Evolutionary conservation across 1,140 invertebrate genomes (phyloP), one percentile per base, ranked within the genome.

Genomic region (Elysia chlorotica): DNA sequence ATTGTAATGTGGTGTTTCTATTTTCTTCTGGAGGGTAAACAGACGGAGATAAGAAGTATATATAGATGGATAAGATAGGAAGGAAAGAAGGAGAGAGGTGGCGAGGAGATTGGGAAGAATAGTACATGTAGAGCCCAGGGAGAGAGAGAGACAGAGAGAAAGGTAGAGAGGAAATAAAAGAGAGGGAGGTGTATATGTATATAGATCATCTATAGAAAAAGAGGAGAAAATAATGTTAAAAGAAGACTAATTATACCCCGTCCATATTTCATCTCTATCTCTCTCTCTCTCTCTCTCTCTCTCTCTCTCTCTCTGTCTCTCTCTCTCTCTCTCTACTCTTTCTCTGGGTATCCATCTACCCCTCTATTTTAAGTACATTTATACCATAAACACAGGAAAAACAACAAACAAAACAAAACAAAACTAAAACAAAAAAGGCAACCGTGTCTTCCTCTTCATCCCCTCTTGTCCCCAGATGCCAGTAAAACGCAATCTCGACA

Each of bases 301-400:
- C 59, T 72, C 28, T 65, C 62, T 72, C 61, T 65, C 62, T 65
- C 38, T 65, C 71, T 72, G 35, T 65, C 41, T 72, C 10, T 72
- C 62, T 65, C 38, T 72, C 71, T 53, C 30, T 53, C 62, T 62
- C 68, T 71, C 56, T 30, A 25, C 17, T 36, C 35, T 63, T 19
- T 61, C 23, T 10, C 48, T 41, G 21, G 6, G 23, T 31, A n/a
- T n/a, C n/a, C n/a, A n/a, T n/a, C n/a, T n/a, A n/a, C n/a, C n/a
- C n/a, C n/a, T n/a, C n/a, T n/a, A n/a, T n/a, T n/a, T n/a, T n/a
- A n/a, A n/a, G n/a, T n/a, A n/a, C n/a, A n/a, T n/a, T n/a, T n/a
- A n/a, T n/a, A n/a, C n/a, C n/a, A n/a, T n/a, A n/a, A n/a, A n/a
- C n/a, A n/a, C n/a, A n/a, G n/a, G n/a, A n/a, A n/a, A n/a, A n/a